Evolutionary conservation across 2,888 invertebrate genomes (phyloP).

Genomic region (Digitonthophagus gazella): DNA sequence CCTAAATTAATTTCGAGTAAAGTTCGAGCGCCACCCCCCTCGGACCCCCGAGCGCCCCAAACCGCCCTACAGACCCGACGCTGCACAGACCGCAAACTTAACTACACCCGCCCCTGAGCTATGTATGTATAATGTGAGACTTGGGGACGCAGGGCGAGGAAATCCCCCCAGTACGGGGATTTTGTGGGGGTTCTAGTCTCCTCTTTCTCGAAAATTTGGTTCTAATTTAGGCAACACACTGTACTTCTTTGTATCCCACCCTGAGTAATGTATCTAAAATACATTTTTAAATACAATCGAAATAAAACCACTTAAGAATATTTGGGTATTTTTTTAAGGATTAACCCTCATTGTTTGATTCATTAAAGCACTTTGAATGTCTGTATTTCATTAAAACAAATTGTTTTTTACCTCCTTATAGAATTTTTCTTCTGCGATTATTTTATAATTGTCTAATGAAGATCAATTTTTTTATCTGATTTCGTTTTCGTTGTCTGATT

Average conservation of each 20-base stretch:
- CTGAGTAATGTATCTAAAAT: neutral
- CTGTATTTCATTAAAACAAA: no score
- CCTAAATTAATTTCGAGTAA: conserved; percentile 51
- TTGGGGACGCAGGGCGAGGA: neutral
- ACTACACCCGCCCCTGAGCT: conserved; percentile 17
- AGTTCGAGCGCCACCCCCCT: conserved; percentile 41
- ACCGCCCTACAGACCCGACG: conserved; percentile 31
- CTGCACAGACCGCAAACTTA: conserved; percentile 27
- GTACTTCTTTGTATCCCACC: conserved; percentile 24
- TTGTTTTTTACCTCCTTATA: no score
- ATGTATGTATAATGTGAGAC: conserved; percentile 16
- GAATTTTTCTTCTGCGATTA: no score
- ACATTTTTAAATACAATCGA: neutral
- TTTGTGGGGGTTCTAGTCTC: conserved; percentile 38
- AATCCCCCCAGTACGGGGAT: conserved; percentile 33
- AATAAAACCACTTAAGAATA: no score
- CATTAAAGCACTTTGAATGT: no score
- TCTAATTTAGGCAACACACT: conserved; percentile 27
- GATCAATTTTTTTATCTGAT: no score
- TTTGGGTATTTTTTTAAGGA: no score
- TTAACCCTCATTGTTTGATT: no score
- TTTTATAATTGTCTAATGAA: no score
- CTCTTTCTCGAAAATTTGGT: neutral
- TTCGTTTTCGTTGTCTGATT: no score
- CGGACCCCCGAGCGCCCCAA: conserved; percentile 35